Percentiles rank a stretch among this genome's conserved stretches.
Evolutionary conservation across 2,888 invertebrate species (phyloP).

Genomic region (Thumatha senex): DNA sequence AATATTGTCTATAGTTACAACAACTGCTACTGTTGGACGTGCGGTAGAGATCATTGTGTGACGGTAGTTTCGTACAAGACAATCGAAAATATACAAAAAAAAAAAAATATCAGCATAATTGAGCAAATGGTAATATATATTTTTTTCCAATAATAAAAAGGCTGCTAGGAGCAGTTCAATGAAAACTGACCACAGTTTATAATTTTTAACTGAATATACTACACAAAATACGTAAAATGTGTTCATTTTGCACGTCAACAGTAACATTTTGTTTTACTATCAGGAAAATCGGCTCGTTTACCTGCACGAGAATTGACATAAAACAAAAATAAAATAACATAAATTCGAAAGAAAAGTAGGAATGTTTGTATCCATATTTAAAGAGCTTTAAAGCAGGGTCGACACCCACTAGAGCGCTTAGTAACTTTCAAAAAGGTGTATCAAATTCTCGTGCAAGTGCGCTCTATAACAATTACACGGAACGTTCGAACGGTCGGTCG

Average conservation of each 20-base stretch:
- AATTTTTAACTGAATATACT: too few relatives aligned
- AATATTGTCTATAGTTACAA: slow-evolving; percentile 45
- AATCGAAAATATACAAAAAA: too few relatives aligned
- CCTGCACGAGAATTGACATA: slow-evolving; percentile 15
- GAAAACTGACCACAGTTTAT: too few relatives aligned
- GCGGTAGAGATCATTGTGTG: neutral
- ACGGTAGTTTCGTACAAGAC: too few relatives aligned
- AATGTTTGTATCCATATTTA: slow-evolving; percentile 20
- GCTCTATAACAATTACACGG: slow-evolving; percentile 33
- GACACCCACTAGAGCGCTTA: neutral
- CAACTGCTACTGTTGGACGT: slow-evolving; percentile 35
- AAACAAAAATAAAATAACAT: neutral
- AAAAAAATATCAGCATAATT: too few relatives aligned
- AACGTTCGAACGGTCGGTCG: slow-evolving; percentile 64
- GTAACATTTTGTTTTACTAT: slow-evolving; percentile 42
- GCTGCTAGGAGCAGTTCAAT: too few relatives aligned
- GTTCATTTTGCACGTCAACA: slow-evolving; percentile 22
- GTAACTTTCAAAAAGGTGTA: neutral
- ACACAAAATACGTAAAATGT: too few relatives aligned
- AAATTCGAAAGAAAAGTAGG: slow-evolving; percentile 9
- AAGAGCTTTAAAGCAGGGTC: neutral
- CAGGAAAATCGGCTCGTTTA: slow-evolving; percentile 11
- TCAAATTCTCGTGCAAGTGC: slow-evolving; percentile 8
- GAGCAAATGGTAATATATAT: too few relatives aligned
- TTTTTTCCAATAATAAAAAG: too few relatives aligned